Conservation (phyloP, 2,888 invertebrate species). For the Cheilosia scutellata region DNA sequence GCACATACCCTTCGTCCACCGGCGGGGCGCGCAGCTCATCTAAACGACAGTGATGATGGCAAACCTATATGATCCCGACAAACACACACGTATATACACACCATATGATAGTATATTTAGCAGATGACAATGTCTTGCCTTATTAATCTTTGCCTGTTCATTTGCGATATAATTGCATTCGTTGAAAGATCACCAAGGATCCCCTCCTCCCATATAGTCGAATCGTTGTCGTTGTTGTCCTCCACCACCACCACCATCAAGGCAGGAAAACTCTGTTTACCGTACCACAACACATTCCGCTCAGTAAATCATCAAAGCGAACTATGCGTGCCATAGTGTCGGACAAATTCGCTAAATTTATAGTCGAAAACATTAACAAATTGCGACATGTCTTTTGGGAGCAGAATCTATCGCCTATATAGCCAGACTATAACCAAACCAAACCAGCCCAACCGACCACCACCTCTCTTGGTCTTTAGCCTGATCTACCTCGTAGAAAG, state of each 20-base stretch:
- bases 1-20: constrained; percentile 2
- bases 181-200: constrained; percentile 74
- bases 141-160: constrained; percentile 75
- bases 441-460: constrained; percentile 31
- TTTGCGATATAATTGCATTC: constrained; percentile 74
- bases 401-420: constrained; percentile 74
- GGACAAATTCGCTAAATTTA: constrained; percentile 76
- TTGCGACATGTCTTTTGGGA: constrained; percentile 76
- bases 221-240: no score
- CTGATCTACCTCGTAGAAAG: constrained; percentile 4
- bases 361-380: constrained; percentile 77
- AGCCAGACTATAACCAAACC: no score
- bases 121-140: constrained; percentile 73
- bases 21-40: no score
- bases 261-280: constrained; percentile 13
- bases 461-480: constrained; percentile 42
- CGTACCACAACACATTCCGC: constrained; percentile 62
- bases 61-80: constrained; percentile 45
- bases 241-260: not conserved
- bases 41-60: constrained; percentile 39
- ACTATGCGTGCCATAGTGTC: constrained; percentile 75
- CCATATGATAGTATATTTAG: constrained; percentile 61
- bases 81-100: not conserved
- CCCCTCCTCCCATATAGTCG: not conserved
- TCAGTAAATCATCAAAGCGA: constrained; percentile 76